Percentiles rank a stretch among this genome's conserved stretches.
Conservation (phyloP, 2,113 vertebrate genomes). For the Progne subis region DNA sequence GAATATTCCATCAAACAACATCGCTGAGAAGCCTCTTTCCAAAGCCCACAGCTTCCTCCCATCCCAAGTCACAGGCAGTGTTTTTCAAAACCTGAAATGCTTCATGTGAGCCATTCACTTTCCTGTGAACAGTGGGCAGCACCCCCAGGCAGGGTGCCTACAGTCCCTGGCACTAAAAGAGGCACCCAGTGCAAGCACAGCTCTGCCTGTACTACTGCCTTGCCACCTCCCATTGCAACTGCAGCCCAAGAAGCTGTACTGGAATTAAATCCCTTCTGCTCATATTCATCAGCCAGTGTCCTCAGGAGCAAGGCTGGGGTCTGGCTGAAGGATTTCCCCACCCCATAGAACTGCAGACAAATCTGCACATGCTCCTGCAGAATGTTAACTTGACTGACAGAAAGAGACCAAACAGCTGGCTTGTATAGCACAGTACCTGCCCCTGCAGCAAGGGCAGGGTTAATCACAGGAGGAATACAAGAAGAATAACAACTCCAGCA, state of each 20-base stretch:
- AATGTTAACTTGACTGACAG: fast-evolving
- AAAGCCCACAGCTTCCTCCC: background rate
- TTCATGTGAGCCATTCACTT: background rate
- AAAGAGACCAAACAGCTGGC: background rate
- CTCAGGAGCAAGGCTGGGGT: fast-evolving
- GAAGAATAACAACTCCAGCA: background rate
- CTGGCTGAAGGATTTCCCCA: background rate
- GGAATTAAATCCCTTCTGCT: background rate
- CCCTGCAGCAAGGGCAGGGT: background rate
- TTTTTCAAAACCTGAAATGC: background rate
- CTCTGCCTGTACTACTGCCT: no score
- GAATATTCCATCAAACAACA: background rate
- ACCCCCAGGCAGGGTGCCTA: background rate
- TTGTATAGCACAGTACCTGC: background rate
- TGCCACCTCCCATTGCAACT: background rate
- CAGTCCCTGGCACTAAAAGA: background rate
- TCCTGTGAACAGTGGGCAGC: background rate
- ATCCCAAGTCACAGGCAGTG: background rate
- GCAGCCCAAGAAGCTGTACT: background rate
- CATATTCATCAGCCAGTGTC: background rate
- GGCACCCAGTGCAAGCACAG: background rate
- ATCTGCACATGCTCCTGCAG: background rate
- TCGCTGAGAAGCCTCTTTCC: background rate
- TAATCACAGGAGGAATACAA: background rate
- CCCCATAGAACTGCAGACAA: background rate